A percentile compares a stretch with the other conserved stretches of the same genome.
Conservation (phyloP, 2,113 vertebrate species). For the Nycticebus coucang region DNA sequence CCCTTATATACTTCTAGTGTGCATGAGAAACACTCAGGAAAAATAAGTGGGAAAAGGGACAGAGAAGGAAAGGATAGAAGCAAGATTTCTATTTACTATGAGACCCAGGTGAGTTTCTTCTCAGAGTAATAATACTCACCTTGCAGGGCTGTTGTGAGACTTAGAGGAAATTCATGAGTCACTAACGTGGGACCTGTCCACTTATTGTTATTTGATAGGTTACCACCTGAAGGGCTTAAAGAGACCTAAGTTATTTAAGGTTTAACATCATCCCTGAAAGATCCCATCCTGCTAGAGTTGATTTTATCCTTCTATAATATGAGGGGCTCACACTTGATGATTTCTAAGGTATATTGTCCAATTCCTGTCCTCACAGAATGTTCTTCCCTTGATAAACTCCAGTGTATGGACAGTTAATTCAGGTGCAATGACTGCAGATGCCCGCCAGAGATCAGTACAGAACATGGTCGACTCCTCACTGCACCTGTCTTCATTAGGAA, state of each 20-base stretch:
- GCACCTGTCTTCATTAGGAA: not conserved
- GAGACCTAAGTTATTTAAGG: not conserved
- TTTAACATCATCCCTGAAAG: conserved; percentile 3
- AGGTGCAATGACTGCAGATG: not conserved
- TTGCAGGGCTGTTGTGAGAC: not conserved
- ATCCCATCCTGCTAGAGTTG: not conserved
- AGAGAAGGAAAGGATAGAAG: not conserved
- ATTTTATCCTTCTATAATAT: not conserved
- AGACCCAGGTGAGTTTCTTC: not conserved
- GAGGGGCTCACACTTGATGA: not conserved
- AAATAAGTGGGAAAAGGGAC: not conserved
- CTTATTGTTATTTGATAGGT: not conserved
- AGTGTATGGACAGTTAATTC: not conserved
- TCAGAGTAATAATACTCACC: not conserved
- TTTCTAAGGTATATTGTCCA: not conserved
- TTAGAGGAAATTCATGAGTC: not conserved
- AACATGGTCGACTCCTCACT: not conserved
- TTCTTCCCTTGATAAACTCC: not conserved
- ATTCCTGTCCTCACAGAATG: not conserved
- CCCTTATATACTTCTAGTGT: not conserved
- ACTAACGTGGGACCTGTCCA: not conserved
- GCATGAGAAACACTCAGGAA: not conserved
- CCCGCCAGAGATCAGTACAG: conserved; percentile 48
- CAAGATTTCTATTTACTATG: not conserved
- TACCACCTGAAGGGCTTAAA: not conserved